Base-by-base conservation (phyloP, 2,797 vertebrate species). In the Pelodytes ibericus region DNA sequence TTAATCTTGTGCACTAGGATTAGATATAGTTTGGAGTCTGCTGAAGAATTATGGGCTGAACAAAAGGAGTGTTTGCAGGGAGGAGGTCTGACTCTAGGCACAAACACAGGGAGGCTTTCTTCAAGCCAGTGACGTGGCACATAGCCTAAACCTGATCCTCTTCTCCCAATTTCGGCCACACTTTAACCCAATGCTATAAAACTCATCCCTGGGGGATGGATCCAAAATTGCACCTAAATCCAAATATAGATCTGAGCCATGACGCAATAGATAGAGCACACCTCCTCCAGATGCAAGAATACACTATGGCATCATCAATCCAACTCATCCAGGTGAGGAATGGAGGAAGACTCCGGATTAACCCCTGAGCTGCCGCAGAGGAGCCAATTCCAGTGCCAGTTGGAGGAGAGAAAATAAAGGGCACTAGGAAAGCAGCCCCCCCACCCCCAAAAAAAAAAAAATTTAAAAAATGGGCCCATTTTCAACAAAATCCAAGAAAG, bases 91-190 rank as follows among this genome's bases (percentile, higher is more conserved):
- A 20, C 18, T 15, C 9, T 22, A 18, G 15, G 61, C 18, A 25
- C 18, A 29, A 67, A 62, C 22, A 78, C 56, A 72, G 70, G 24
- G 41, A 41, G 76, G 30, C 51, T 79, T 39, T 73, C 70, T 72
- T 26, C 57, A 15, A 10, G 27, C 27, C 57, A 25, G 71, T 79
- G 76, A 79, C 76, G 76, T 79, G 76, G 76, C 76, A 79, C 76
- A 79, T 24, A 65, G 76, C 25, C 31, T 51, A 56, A 65, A 71
- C 49, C 68, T 47, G 61, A 72, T 67, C 60, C 39, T 33, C 31
- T 36, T n/a, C 62, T 57, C 33, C 0, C 11, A 58, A 53, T n/a
- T 24, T 30, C 53, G 53, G 70, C 76, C 76, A 72, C 63, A 44
- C 62, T 53, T 47, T 65, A 33, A 51, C 25, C n/a, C 53, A 61